Conservation (phyloP, 2,797 vertebrate genomes). For the Clarias platycephalus region DNA sequence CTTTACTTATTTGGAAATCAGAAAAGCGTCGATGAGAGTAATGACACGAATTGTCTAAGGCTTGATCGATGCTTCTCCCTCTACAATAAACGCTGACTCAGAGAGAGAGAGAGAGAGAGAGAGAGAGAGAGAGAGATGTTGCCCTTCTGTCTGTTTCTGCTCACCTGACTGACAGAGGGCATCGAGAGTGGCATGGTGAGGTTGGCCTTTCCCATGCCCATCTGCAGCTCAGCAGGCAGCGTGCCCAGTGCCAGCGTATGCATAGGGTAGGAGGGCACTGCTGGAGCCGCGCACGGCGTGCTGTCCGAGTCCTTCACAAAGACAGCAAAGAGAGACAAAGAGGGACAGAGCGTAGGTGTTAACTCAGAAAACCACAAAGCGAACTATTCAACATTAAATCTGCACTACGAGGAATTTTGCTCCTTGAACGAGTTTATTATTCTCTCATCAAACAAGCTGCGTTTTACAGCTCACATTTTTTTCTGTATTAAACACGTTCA, state of each 20-base stretch:
- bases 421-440: background rate
- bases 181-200: constrained; percentile 78
- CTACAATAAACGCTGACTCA: background rate
- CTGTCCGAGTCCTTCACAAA: constrained; percentile 89
- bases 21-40: background rate
- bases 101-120: too few relatives aligned
- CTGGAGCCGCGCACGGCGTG: constrained; percentile 77
- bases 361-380: background rate
- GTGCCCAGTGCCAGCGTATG: constrained; percentile 78
- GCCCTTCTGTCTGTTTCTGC: constrained; percentile 20
- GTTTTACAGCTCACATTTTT: background rate
- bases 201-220: constrained; percentile 79
- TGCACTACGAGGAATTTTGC: background rate
- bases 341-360: background rate
- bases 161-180: constrained; percentile 85
- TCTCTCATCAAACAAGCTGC: background rate
- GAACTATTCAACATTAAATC: background rate
- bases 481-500: background rate
- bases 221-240: constrained; percentile 78
- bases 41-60: background rate
- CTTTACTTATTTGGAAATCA: background rate
- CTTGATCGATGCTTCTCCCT: background rate
- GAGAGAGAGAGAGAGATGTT: too few relatives aligned
- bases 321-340: background rate
- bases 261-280: constrained; percentile 81